These are phyloP conservation scores for Aegotheles bennettii DNA, from an alignment of 2,113 vertebrate species.

Conservation along the genomic window DNA sequence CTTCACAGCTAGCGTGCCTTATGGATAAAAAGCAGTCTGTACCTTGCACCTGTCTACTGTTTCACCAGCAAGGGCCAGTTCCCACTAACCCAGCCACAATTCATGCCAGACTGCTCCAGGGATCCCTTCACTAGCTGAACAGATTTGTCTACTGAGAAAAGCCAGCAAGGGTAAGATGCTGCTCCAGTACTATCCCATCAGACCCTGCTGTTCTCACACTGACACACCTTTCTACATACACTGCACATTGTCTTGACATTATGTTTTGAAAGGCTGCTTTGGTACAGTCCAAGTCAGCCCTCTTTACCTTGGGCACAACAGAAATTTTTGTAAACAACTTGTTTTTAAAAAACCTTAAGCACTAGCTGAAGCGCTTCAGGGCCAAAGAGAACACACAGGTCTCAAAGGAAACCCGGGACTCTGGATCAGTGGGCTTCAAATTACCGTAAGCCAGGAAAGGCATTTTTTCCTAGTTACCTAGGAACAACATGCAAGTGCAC, in stretches of 20 bases:
- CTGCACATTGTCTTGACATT: background rate
- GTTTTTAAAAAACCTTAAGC: background rate
- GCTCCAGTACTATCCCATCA: background rate
- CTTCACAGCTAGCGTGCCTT: background rate
- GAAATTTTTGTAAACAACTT: fast-evolving
- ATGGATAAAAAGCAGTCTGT: background rate
- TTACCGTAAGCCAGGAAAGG: background rate
- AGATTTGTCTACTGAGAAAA: background rate
- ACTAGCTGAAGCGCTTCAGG: background rate
- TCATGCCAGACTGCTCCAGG: background rate
- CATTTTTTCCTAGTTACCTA: background rate
- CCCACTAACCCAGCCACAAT: background rate
- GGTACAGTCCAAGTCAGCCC: background rate
- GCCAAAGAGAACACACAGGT: background rate
- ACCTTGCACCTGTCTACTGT: fast-evolving
- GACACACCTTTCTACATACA: background rate
- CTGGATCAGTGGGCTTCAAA: background rate
- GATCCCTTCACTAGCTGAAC: background rate
- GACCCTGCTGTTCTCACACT: background rate
- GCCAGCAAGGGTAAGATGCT: background rate
- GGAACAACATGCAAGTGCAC: fast-evolving
- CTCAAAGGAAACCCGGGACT: background rate
- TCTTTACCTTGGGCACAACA: background rate
- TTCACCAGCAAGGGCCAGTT: background rate
- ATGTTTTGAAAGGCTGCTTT: background rate